Conservation (phyloP, 2,888 invertebrate genomes). For the Lasiommata megera region DNA sequence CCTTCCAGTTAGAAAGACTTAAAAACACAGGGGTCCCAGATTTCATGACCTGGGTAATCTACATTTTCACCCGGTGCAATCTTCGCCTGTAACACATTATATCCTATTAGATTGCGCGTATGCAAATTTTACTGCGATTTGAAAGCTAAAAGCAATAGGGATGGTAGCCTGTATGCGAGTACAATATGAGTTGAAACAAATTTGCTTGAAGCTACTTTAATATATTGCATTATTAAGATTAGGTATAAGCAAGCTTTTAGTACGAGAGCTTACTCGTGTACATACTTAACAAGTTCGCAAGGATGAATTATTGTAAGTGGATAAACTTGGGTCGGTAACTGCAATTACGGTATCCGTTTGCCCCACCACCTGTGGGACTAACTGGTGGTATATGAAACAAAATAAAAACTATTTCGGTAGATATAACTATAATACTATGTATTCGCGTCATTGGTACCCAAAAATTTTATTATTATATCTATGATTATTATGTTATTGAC, state of each 20-base stretch:
- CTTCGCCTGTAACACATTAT: not conserved
- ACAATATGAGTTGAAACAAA: constrained; percentile 17
- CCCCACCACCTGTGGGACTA: no score
- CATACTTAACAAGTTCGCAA: not conserved
- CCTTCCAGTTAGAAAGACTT: no score
- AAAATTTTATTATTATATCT: no score
- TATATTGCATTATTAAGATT: constrained; percentile 3
- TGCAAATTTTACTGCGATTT: constrained; percentile 31
- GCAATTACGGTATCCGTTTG: no score
- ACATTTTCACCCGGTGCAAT: not conserved
- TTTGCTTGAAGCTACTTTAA: constrained; percentile 21
- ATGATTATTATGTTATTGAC: no score
- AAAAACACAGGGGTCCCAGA: no score
- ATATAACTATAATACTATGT: no score
- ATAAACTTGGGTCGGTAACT: no score
- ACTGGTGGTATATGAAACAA: no score
- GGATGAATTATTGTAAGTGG: not conserved
- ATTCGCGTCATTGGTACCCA: no score
- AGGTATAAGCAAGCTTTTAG: constrained; percentile 21
- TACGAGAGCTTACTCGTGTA: constrained; percentile 22
- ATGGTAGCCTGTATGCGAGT: constrained; percentile 4
- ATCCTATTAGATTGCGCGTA: constrained; percentile 14
- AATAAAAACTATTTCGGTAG: no score
- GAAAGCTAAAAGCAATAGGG: constrained; percentile 19
- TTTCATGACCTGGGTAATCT: not conserved